These are phyloP conservation scores for Karalla daura DNA, from an alignment of 2,797 vertebrate genomes.

Conservation along the genomic window DNA sequence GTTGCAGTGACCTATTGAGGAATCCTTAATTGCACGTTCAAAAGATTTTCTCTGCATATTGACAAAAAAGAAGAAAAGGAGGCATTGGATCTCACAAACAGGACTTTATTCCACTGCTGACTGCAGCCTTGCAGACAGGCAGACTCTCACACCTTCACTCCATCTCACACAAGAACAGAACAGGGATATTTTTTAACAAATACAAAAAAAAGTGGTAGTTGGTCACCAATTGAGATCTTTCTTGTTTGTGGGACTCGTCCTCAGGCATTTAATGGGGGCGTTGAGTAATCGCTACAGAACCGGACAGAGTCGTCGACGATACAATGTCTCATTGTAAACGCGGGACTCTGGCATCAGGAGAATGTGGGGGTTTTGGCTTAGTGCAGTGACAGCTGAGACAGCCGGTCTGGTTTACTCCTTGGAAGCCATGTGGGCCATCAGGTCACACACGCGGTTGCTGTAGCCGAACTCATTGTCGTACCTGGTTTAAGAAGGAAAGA, in stretches of 20 bases:
- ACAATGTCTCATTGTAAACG: slow-evolving; percentile 28
- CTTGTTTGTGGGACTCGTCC: slow-evolving; percentile 53
- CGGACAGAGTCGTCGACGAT: slow-evolving; percentile 36
- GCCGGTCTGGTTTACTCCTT: slow-evolving; percentile 88
- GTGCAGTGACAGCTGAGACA: neutral
- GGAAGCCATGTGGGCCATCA: slow-evolving; percentile 92
- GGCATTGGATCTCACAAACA: slow-evolving; percentile 78
- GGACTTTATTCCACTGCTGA: slow-evolving; percentile 83
- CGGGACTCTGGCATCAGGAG: slow-evolving; percentile 50
- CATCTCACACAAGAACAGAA: slow-evolving; percentile 76
- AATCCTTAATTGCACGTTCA: neutral
- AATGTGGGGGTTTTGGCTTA: slow-evolving; percentile 40
- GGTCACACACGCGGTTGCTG: slow-evolving; percentile 95
- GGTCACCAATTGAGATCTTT: slow-evolving; percentile 73
- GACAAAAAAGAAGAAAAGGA: slow-evolving; percentile 6
- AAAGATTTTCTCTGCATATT: neutral
- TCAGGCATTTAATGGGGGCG: slow-evolving; percentile 43
- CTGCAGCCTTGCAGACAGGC: slow-evolving; percentile 64
- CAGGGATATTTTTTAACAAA: slow-evolving; percentile 69
- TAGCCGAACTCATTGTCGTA: slow-evolving; percentile 97
- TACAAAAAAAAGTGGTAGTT: slow-evolving; percentile 77
- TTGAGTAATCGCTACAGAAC: slow-evolving; percentile 44
- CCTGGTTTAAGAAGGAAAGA: slow-evolving; percentile 77
- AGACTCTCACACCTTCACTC: slow-evolving; percentile 63
- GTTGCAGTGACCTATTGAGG: neutral